These are phyloP conservation scores for Erebia aethiops DNA, from an alignment of 2,888 invertebrate genomes.

Conservation along the genomic window DNA sequence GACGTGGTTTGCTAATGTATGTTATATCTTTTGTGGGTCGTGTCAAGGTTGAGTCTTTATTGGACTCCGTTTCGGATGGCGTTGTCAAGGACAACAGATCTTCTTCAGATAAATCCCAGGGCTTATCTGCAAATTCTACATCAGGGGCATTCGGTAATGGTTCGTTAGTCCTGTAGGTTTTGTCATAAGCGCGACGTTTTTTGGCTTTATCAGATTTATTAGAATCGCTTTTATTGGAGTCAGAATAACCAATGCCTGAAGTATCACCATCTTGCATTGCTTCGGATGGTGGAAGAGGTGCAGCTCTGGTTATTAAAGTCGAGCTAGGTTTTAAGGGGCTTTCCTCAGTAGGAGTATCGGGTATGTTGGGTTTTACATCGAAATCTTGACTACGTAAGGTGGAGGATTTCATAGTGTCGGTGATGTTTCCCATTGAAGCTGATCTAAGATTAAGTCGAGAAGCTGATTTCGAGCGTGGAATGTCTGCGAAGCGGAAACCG, in stretches of 20 bases:
- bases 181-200: constrained; percentile 90
- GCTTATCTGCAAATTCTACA: constrained; percentile 91
- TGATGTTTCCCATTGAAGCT: constrained; percentile 79
- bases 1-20: constrained; percentile 83
- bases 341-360: constrained; percentile 69
- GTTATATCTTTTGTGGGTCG: constrained; percentile 85
- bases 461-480: constrained; percentile 83
- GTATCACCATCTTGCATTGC: constrained; percentile 71
- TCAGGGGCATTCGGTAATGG: constrained; percentile 89
- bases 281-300: constrained; percentile 59
- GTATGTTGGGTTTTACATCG: constrained; percentile 62
- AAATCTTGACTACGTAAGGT: constrained; percentile 67
- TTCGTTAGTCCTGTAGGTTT: constrained; percentile 92
- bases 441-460: constrained; percentile 83
- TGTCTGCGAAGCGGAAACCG: constrained; percentile 80
- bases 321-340: constrained; percentile 54
- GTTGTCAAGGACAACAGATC: constrained; percentile 81
- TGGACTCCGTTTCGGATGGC: constrained; percentile 84
- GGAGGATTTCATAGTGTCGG: constrained; percentile 76
- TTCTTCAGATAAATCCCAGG: constrained; percentile 89
- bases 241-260: constrained; percentile 79
- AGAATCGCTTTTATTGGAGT: constrained; percentile 78
- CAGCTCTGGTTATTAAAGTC: constrained; percentile 54
- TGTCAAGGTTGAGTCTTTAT: constrained; percentile 79
- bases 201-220: constrained; percentile 82